Evolutionary conservation across 1,140 invertebrate genomes (phyloP).

Genomic region (Scaptomyza graminum): DNA sequence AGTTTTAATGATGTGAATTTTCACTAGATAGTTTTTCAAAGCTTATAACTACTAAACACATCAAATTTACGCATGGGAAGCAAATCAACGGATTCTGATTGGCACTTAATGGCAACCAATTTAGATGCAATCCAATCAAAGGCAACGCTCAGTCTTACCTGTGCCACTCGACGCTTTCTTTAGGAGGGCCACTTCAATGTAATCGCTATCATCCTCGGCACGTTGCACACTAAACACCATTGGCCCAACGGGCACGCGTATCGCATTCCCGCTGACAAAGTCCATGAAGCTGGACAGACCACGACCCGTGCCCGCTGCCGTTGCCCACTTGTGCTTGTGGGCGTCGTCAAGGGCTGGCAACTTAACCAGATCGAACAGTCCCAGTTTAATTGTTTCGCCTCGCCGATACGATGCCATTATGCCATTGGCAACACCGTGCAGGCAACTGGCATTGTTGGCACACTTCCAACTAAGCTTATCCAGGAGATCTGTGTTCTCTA

Average conservation of each 20-base stretch:
- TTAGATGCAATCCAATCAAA: conserved; percentile 31
- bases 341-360: conserved; percentile 58
- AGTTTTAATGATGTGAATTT: too few relatives aligned
- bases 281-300: conserved; percentile 73
- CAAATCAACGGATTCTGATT: conserved; percentile 8
- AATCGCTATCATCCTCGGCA: conserved; percentile 79
- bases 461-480: conserved; percentile 82
- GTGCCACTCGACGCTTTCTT: conserved; percentile 72
- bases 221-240: conserved; percentile 83
- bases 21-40: too few relatives aligned
- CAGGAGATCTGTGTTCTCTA: conserved; percentile 68
- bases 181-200: conserved; percentile 79
- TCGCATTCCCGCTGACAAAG: conserved; percentile 78
- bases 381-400: conserved; percentile 78
- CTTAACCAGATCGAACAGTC: conserved; percentile 75
- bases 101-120: conserved; percentile 19
- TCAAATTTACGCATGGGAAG: conserved; percentile 15
- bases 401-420: conserved; percentile 69
- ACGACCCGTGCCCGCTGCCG: conserved; percentile 50
- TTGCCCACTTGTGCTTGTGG: conserved; percentile 61
- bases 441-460: conserved; percentile 81
- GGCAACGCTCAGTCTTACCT: conserved; percentile 49
- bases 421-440: conserved; percentile 64
- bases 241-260: conserved; percentile 76
- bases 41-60: background rate